phyloP scores from a whole-genome alignment of 2,888 invertebrate genomes.

The Orthosia incerta region DNA sequence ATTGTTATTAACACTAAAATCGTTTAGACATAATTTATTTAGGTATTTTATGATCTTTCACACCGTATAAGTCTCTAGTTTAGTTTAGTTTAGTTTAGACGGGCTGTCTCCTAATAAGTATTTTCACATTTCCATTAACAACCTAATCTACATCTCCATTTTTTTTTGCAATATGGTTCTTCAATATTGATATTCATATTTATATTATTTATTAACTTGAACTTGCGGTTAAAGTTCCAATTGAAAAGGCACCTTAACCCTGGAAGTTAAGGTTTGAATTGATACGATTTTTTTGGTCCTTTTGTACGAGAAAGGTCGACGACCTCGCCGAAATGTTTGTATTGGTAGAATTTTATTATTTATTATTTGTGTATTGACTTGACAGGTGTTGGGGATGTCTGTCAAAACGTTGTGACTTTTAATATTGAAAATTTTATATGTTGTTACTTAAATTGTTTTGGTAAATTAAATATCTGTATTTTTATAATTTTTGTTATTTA shows the following conservation, averaged over 20 bases:
- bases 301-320: conserved; percentile 62
- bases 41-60: too few species aligned
- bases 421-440: background rate
- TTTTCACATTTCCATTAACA: background rate
- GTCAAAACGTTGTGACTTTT: conserved; percentile 22
- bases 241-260: conserved; percentile 32
- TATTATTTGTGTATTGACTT: conserved; percentile 69
- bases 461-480: background rate
- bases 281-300: conserved; percentile 10
- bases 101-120: too few species aligned
- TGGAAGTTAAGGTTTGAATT: conserved; percentile 26
- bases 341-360: conserved; percentile 60
- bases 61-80: background rate
- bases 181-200: conserved; percentile 4
- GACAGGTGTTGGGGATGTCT: conserved; percentile 71
- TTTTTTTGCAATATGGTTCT: background rate
- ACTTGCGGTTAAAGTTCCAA: background rate
- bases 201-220: too few species aligned
- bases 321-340: conserved; percentile 58
- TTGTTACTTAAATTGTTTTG: background rate
- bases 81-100: too few species aligned
- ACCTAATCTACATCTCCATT: background rate
- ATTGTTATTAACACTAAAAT: too few species aligned
- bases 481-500: background rate
- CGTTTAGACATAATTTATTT: too few species aligned